These are phyloP conservation scores for Todiramphus chloris DNA, from an alignment of 2,113 vertebrate genomes.

Conservation along the genomic window DNA sequence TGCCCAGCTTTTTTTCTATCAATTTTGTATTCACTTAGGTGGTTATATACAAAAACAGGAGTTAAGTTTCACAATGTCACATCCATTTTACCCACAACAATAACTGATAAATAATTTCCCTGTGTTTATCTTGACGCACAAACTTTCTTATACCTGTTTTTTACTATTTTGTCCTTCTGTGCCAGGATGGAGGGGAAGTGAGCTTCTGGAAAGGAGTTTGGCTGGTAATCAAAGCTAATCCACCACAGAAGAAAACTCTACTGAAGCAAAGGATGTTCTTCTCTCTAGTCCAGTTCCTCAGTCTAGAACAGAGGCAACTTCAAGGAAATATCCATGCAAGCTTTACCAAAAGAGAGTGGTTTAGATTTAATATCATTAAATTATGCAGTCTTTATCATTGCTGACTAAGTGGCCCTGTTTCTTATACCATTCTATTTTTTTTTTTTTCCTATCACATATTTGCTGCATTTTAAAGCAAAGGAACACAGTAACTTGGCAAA, in stretches of 20 bases:
- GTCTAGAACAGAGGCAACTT: not conserved
- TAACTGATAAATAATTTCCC: not conserved
- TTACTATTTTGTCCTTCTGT: not conserved
- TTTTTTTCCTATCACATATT: not conserved
- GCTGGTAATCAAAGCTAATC: not conserved
- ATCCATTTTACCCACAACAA: not conserved
- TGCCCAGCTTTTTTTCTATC: not conserved
- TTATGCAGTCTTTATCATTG: not conserved
- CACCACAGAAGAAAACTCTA: not conserved
- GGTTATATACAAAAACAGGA: not conserved
- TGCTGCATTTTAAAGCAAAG: not conserved
- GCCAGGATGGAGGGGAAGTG: not conserved
- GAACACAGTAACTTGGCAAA: not conserved
- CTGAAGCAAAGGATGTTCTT: not conserved
- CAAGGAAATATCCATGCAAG: not conserved
- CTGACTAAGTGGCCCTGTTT: not conserved
- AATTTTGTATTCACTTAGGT: not conserved
- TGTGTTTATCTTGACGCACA: no score
- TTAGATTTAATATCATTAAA: not conserved
- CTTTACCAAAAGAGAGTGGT: not conserved
- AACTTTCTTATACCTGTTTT: not conserved
- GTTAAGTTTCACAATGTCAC: not conserved
- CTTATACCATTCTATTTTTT: not conserved
- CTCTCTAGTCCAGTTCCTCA: not conserved
- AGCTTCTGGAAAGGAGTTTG: not conserved